A percentile compares a stretch with the other conserved stretches of the same genome.
Evolutionary conservation across 2,113 vertebrate species (phyloP).

Genomic region (Xiphorhynchus elegans): DNA sequence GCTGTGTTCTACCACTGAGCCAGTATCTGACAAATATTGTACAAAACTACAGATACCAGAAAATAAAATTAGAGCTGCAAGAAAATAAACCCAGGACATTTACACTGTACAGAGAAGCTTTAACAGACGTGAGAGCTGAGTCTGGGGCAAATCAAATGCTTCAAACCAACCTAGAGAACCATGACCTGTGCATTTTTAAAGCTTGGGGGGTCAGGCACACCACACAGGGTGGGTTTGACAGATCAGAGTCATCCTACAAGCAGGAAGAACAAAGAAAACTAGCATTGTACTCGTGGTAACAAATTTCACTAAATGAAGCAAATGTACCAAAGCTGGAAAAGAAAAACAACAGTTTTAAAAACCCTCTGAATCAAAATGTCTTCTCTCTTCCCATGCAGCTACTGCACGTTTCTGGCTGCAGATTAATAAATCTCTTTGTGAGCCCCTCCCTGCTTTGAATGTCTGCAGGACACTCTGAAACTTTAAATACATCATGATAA

Average conservation of each 20-base stretch:
- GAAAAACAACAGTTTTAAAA: background rate
- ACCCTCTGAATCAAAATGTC: background rate
- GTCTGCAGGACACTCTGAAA: background rate
- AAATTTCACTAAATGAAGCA: background rate
- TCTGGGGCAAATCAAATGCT: background rate
- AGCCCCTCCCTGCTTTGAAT: background rate
- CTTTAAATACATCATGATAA: background rate
- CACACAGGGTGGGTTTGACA: background rate
- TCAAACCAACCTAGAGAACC: background rate
- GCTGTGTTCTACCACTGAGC: constrained; percentile 15
- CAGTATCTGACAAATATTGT: constrained; percentile 42
- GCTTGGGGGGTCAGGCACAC: background rate
- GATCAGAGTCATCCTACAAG: background rate
- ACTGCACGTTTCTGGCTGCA: background rate
- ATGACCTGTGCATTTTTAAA: background rate
- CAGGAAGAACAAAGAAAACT: background rate
- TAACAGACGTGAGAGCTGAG: background rate
- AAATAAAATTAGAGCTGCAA: constrained; percentile 5
- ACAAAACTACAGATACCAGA: constrained; percentile 67
- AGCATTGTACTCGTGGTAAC: background rate
- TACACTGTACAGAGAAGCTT: constrained; percentile 53
- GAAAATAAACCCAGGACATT: constrained; percentile 5
- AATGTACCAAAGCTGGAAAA: background rate
- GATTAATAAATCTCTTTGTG: background rate
- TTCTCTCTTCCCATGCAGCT: background rate